Conservation (phyloP, 2,797 vertebrate species). For the Urophycis tenuis region DNA sequence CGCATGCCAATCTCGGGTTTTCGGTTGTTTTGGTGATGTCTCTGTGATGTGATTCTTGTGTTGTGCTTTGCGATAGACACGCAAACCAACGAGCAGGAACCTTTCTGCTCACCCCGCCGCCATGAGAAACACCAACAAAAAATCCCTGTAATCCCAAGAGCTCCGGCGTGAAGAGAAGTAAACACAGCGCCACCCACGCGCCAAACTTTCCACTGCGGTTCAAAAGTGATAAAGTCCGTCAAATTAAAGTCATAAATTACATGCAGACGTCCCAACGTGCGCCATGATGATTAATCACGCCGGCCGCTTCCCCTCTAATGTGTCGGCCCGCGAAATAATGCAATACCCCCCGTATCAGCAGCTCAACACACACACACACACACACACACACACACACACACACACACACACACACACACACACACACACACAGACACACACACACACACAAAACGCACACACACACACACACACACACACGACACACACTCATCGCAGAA, state of each 20-base stretch:
- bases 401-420: not conserved
- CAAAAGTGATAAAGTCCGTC: slow-evolving; percentile 53
- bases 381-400: too few species aligned
- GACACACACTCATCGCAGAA: slow-evolving; percentile 9
- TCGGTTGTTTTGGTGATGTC: not conserved
- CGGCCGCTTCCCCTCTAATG: slow-evolving; percentile 48
- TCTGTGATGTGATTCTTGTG: not conserved
- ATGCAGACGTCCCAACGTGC: slow-evolving; percentile 43
- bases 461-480: not conserved
- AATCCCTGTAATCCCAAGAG: not conserved
- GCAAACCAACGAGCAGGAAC: not conserved
- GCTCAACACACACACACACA: not conserved
- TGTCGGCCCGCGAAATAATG: slow-evolving; percentile 49
- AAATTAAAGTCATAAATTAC: slow-evolving; percentile 57
- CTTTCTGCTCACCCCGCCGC: not conserved
- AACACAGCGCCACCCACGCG: not conserved
- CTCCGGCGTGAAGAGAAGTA: not conserved
- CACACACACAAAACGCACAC: too few species aligned
- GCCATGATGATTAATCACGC: slow-evolving; percentile 70
- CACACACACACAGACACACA: too few species aligned
- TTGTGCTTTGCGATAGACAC: not conserved
- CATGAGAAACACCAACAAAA: not conserved
- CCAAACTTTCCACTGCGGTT: not conserved
- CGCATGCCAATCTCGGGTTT: not conserved
- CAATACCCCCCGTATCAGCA: slow-evolving; percentile 14